Base-by-base conservation (phyloP, 2,113 vertebrate genomes). In the Neolamprologus brichardi region DNA sequence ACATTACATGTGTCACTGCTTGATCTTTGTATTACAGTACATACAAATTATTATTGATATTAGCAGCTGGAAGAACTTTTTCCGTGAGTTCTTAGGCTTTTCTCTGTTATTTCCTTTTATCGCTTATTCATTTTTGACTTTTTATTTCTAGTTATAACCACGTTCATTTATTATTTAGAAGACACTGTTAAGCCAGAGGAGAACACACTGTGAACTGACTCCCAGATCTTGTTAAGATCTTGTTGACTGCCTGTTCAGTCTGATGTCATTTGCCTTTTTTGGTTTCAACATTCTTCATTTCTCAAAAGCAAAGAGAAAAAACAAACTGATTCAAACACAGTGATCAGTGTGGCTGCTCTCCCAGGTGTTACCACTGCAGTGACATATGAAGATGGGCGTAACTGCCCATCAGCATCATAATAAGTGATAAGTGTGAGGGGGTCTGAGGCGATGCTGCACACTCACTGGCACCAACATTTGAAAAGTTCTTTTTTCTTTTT, bases 11-110 rank as follows among this genome's bases (percentile, higher is more conserved):
- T 64, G 56, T 39, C 44, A n/a, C n/a, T 64, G 46, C 64, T 56
- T 23, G 34, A 34, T 30, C 23, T 77, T 17, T 44, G 37, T 44
- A 44, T 72, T 72, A 44, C 64, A 72, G n/a, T 49, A 2, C 23
- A 49, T 30, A 30, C 64, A 49, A 12, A 49, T n/a, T 28, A 46
- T 75, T 18, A 28, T 30, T 49, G 70, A 77, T 77, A 77, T 49
- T 49, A 49, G 15, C 70, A 18, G 41, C 70, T 77, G 70, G 23
- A 1, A 12, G 20, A 72, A 15, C 64, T 14, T 23, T 67, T 13
- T 20, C 32, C 0, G 0, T 3, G 32, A 64, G 5, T 67, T 70
- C 18, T 39, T 41, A 0, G 0, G 18, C 2, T 41, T 20, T 23
- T 70, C 8, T 6, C 15, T 72, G 5, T 17, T 28, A 46, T 72